Base-by-base conservation (phyloP, 2,113 vertebrate species). In the Ellobius talpinus region DNA sequence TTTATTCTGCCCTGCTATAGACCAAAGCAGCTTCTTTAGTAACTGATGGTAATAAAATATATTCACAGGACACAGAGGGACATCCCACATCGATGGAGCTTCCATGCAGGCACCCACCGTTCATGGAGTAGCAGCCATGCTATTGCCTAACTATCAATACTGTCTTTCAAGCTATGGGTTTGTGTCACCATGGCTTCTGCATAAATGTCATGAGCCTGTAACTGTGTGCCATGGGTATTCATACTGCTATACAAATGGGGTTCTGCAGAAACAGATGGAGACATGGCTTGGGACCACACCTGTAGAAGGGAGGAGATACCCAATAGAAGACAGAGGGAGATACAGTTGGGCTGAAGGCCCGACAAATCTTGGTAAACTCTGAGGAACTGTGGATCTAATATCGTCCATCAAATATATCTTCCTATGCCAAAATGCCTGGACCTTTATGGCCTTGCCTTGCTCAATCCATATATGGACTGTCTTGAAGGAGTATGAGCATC, bases 91-190 rank as follows among this genome's bases (percentile, higher is more conserved):
- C 19, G 1, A n/a, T 0, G 58, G 63, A 16, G 11, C 7, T 29
- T 33, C 42, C 47, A 19, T 0, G 11, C 0, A 13, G 70, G 26
- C 39, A n/a, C 24, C 0, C 19, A 39, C 16, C 0, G 0, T 17
- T 24, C 3, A 1, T 0, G 0, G n/a, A 50, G 70, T 2, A 12
- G 92, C 55, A 50, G 87, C 79, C 52, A 5, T 23, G 0, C 2
- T 45, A 36, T 26, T 24, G 36, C 47, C 50, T 45, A 9, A 17
- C 50, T 33, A 6, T 10, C 61, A 4, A 0, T 0, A 3, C 65
- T 9, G 7, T 23, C 77, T 76, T 68, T 93, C 7, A 50, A 58
- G 7, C 52, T 82, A 82, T n/a, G 63, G 55, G 86, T 29, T 21
- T 19, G 1, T 1, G 8, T 63, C 6, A 17, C 89, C 45, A 11